Evolutionary conservation across 2,797 vertebrate species (phyloP), one percentile per base, ranked within the genome.

Genomic region (Dipus sagitta): DNA sequence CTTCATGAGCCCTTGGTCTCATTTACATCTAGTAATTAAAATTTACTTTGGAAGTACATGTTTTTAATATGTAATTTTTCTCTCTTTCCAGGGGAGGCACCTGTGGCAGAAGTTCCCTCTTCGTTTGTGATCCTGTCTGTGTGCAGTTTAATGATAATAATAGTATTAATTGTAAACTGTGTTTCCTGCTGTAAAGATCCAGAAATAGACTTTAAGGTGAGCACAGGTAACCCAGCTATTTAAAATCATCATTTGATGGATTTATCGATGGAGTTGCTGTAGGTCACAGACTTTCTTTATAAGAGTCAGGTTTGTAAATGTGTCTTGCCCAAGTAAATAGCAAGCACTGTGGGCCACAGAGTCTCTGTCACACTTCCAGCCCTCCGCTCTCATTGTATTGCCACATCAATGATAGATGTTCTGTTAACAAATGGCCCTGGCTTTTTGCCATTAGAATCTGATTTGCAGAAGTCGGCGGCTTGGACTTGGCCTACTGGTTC

Each of bases 131-230:
- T 98, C 94, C 97, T 99, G 82, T 99, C 99, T 38, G 76, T 99
- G 85, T 98, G 98, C 84, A 98, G 98, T 79, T 98, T 99, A 47
- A 96, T 99, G 79, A 97, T 98, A 52, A 96, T 99, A 95, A 97
- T 99, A 71, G 97, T 99, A 90, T 92, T 99, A 96, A 97, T 99
- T 64, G 98, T 98, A 82, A 99, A 99, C 98, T 99, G 99, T 94
- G 98, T 99, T 88, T 99, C 99, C 98, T 99, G 99, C 98, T 99
- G 99, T 98, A 99, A 99, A 98, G 99, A 99, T 92, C 98, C 98
- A 0, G 99, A 99, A 97, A 99, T 99, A 97, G 98, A 99, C 98
- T 99, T 99, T 97, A 99, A 99, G 99, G 99, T 99, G 97, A 99
- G 98, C 76, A 28, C 9, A 87, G 74, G 32, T 47, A 26, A 65